Conservation (phyloP, 2,113 vertebrate species). For the Pteropus alecto region DNA sequence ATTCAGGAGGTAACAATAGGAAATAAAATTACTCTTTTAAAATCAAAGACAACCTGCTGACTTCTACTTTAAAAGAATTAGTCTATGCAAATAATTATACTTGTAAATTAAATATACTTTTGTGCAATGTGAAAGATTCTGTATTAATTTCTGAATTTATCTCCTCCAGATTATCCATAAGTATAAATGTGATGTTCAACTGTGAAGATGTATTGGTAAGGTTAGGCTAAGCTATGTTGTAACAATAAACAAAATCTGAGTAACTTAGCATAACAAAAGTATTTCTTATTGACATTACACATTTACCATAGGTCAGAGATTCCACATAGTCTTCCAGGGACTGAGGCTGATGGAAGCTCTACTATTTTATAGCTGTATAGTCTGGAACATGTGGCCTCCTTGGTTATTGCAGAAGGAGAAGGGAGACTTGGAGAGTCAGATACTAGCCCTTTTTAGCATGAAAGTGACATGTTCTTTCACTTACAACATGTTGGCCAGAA, state of each 20-base stretch:
- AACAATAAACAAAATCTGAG: conserved; percentile 2
- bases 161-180: background rate
- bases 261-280: background rate
- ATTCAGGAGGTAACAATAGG: background rate
- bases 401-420: background rate
- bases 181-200: conserved; percentile 2
- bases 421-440: background rate
- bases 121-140: background rate
- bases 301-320: background rate
- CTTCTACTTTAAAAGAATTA: background rate
- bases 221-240: background rate
- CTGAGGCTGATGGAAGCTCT: background rate
- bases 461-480: background rate
- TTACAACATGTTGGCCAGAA: background rate
- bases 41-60: background rate
- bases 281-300: background rate
- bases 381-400: background rate
- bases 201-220: background rate
- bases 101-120: conserved; percentile 27
- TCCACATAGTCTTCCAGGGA: background rate
- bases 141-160: background rate
- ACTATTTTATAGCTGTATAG: background rate
- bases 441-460: background rate
- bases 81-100: background rate
- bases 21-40: background rate